A percentile compares a stretch with the other conserved stretches of the same genome.
Evolutionary conservation across 64 coral and sea anemone genomes (phyloP).

Genomic region (Pachyseris speciosa): DNA sequence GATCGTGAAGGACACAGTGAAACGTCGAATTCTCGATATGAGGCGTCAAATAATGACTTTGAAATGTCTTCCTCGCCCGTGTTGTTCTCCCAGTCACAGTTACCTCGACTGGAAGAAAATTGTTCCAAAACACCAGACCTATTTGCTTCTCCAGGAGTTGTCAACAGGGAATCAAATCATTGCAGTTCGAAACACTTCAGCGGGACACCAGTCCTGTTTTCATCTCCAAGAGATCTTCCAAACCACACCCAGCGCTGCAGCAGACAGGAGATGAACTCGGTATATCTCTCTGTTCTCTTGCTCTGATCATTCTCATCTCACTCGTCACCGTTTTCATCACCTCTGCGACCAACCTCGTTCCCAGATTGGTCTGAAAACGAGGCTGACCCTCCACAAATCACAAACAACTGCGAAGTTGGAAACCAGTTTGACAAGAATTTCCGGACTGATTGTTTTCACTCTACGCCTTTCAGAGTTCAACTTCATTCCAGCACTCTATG

Average conservation of each 20-base stretch:
- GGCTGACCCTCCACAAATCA: not conserved
- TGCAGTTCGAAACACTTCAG: not conserved
- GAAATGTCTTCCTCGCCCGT: not conserved
- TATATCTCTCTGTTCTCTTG: not conserved
- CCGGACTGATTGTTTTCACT: too few species aligned
- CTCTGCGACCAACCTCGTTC: not conserved
- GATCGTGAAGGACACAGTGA: not conserved
- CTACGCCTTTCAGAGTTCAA: not conserved
- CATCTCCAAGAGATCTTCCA: not conserved
- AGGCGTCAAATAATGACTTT: not conserved
- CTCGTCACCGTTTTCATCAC: not conserved
- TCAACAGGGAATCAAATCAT: not conserved
- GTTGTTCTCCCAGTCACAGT: slow-evolving; percentile 14
- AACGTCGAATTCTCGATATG: not conserved
- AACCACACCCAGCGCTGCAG: not conserved
- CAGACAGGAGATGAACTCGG: not conserved
- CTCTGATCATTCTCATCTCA: not conserved
- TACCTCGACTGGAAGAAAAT: not conserved
- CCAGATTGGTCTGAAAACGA: not conserved
- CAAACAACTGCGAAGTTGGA: not conserved
- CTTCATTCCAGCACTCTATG: not conserved
- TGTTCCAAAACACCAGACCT: not conserved
- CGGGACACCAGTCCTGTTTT: not conserved
- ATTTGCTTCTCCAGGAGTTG: not conserved
- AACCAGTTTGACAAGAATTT: not conserved